Evolutionary conservation across 2,797 vertebrate genomes (phyloP).

Genomic region (Valencia hispanica): DNA sequence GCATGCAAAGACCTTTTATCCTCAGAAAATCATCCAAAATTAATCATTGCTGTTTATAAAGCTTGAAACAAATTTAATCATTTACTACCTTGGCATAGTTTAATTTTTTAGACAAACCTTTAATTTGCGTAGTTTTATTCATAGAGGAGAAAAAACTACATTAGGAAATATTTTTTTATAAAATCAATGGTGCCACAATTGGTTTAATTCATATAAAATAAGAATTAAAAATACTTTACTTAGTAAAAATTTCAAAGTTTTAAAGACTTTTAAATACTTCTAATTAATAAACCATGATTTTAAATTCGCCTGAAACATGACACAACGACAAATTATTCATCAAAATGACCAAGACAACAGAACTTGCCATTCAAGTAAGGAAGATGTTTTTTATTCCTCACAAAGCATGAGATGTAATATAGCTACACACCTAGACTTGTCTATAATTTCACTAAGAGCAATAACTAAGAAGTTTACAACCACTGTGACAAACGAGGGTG

Average conservation of each 20-base stretch:
- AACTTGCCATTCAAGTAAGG: not conserved
- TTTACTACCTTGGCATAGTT: not conserved
- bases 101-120: not conserved
- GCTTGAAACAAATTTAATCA: not conserved
- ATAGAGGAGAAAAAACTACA: not conserved
- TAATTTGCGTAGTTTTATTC: not conserved
- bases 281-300: not conserved
- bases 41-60: not conserved
- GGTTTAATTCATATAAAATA: not conserved
- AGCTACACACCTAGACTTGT: not conserved
- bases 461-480: not conserved
- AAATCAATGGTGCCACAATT: not conserved
- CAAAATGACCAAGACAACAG: not conserved
- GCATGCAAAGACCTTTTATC: not conserved
- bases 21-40: not conserved
- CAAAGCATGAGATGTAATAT: not conserved
- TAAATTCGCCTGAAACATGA: too few species aligned
- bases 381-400: not conserved
- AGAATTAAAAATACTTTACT: not conserved
- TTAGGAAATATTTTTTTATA: not conserved
- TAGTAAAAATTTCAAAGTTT: not conserved
- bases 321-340: too few species aligned
- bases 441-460: not conserved
- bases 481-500: not conserved
- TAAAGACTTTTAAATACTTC: not conserved